Percentiles rank a stretch among this genome's conserved stretches.
Evolutionary conservation across 2,888 invertebrate genomes (phyloP).

Genomic region (Bruchidius siliquastri): DNA sequence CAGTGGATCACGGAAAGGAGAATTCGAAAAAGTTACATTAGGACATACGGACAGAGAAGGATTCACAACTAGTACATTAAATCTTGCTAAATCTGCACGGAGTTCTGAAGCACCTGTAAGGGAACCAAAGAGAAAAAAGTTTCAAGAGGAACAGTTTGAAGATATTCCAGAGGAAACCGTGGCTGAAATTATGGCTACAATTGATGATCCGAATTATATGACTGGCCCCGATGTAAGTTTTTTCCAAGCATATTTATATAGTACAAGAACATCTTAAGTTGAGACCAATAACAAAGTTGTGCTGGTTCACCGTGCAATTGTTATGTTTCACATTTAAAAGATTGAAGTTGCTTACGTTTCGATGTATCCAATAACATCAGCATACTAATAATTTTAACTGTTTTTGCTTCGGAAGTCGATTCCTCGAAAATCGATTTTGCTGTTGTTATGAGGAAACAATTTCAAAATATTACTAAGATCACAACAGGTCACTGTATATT

Average conservation of each 20-base stretch:
- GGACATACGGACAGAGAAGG: constrained; percentile 62
- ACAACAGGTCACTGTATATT: neutral
- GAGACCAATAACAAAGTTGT: no score
- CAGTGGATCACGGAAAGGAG: constrained; percentile 43
- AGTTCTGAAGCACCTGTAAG: constrained; percentile 34
- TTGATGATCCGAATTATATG: constrained; percentile 80
- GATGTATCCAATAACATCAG: no score
- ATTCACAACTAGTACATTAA: constrained; percentile 62
- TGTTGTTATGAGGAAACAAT: no score
- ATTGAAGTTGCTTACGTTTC: no score
- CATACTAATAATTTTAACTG: no score
- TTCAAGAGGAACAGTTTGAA: constrained; percentile 53
- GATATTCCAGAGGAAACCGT: constrained; percentile 78
- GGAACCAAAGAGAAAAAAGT: constrained; percentile 44
- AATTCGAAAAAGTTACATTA: constrained; percentile 62
- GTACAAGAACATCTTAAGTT: no score
- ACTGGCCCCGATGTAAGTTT: constrained; percentile 71
- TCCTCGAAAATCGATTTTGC: no score
- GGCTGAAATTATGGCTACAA: constrained; percentile 75
- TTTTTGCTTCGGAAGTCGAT: no score
- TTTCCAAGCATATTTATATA: no score
- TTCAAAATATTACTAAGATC: no score
- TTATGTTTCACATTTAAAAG: no score
- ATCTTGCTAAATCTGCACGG: constrained; percentile 17
- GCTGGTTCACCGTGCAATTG: no score